Base-by-base conservation (phyloP, 2,888 invertebrate genomes). In the Corbicula japonica region DNA sequence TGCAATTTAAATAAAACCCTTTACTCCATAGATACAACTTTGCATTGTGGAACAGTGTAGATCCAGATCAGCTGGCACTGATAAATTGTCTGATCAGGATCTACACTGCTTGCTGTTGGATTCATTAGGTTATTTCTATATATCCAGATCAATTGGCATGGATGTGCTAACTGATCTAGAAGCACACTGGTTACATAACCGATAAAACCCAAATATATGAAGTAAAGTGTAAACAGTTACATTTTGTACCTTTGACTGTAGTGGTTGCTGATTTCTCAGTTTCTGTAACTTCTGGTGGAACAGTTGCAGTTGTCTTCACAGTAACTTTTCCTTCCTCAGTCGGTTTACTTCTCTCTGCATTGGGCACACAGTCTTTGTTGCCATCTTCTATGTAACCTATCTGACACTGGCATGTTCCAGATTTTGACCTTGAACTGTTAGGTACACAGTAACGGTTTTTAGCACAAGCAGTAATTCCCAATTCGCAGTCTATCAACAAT, bases 401-500 rank as follows among this genome's bases (percentile, higher is more conserved):
- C 23, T 41, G 28, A 41, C 82, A 82, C 23, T 44, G 50, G 56
- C 82, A 82, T 1, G 32, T 21, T 2, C 82, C 82, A 26, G 41
- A 28, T 23, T 35, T 63, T 18, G 71, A 41, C 44, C 60, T 56
- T 2, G 60, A 60, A 3, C 56, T 61, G 26, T 23, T 18, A 8
- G 30, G 46, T 18, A 76, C 48, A 50, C 68, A 60, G 8, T 61
- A 56, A 23, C 52, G 50, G 54, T 82, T 46, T 23, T 28, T 10
- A 21, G 65, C 73, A 61, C 82, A 82, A 10, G 71, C 10, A 5
- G 52, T 34, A 10, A 82, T 54, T 30, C 82, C 82, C n/a, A 44
- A 58, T 46, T 75, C 76, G 65, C 82, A 82, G 30, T 38, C 46
- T n/a, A 54, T 8, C n/a, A 32, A n/a, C n/a, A n/a, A n/a, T n/a